phyloP scores from a whole-genome alignment of 2,797 vertebrate species.

The Sebastolobus altivelis region DNA sequence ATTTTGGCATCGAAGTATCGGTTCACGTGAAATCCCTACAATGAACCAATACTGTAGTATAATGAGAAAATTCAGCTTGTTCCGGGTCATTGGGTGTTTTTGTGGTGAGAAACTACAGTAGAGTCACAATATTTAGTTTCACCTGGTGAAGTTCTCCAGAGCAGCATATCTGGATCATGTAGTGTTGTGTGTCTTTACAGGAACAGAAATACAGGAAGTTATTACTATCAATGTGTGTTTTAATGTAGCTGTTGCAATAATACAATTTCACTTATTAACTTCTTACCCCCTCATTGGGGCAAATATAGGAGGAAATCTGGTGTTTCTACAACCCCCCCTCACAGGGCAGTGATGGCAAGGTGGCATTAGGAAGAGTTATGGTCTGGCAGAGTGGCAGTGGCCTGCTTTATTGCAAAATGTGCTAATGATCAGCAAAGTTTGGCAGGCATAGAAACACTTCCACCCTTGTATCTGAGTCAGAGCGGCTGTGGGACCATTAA shows the following conservation, averaged over 20 bases:
- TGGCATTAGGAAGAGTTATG: conserved; percentile 45
- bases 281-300: background rate
- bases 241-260: background rate
- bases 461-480: conserved; percentile 30
- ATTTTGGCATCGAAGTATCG: too few species aligned
- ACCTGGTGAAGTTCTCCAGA: conserved; percentile 9
- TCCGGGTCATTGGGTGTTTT: background rate
- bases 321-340: background rate
- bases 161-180: background rate
- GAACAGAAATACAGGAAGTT: background rate
- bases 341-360: background rate
- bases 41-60: background rate
- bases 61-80: background rate
- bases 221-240: background rate
- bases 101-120: background rate
- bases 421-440: conserved; percentile 56
- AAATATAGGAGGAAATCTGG: background rate
- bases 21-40: too few species aligned
- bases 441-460: conserved; percentile 55
- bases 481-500: conserved; percentile 4
- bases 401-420: conserved; percentile 26
- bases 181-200: background rate
- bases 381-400: background rate
- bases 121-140: conserved; percentile 11
- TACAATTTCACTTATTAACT: background rate